Percentiles rank a stretch among this genome's conserved stretches.
phyloP scores from a whole-genome alignment of 2,113 vertebrate genomes.

The Ranitomeya imitator region DNA sequence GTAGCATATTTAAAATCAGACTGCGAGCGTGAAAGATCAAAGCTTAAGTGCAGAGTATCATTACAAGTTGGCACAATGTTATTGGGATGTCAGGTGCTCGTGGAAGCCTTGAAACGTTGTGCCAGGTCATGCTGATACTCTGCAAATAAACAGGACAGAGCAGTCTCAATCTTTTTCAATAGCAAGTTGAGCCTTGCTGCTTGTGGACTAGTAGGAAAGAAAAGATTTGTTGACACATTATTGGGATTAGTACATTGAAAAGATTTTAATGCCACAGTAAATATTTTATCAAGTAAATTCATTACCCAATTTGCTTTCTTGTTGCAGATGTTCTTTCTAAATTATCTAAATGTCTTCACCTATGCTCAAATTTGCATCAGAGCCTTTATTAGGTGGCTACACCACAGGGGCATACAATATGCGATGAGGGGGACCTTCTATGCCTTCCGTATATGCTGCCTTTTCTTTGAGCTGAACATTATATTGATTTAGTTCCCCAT shows the following conservation, averaged over 20 bases:
- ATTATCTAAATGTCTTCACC: neutral
- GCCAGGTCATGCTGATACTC: slow-evolving; percentile 12
- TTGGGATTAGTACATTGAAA: slow-evolving; percentile 8
- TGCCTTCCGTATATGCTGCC: no score
- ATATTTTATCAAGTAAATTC: neutral
- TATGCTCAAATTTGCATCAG: no score
- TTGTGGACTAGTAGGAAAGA: slow-evolving; percentile 2
- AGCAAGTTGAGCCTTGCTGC: neutral
- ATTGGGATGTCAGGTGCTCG: slow-evolving; percentile 13
- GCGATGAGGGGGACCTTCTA: no score
- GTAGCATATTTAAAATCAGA: neutral
- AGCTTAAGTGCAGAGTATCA: neutral
- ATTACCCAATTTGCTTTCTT: neutral
- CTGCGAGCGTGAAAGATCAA: neutral
- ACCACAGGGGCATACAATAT: no score
- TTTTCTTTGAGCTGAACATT: no score
- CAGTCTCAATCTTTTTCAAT: neutral
- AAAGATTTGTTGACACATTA: neutral
- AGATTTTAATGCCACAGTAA: neutral
- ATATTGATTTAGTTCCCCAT: no score
- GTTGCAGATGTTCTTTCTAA: neutral
- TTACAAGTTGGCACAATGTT: neutral
- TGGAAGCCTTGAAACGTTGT: neutral
- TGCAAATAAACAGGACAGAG: neutral
- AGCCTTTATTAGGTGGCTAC: no score